A percentile compares a stretch with the other conserved stretches of the same genome.
These are phyloP conservation scores for Rhea americana DNA, from an alignment of 2,113 vertebrate species.

Conservation along the genomic window DNA sequence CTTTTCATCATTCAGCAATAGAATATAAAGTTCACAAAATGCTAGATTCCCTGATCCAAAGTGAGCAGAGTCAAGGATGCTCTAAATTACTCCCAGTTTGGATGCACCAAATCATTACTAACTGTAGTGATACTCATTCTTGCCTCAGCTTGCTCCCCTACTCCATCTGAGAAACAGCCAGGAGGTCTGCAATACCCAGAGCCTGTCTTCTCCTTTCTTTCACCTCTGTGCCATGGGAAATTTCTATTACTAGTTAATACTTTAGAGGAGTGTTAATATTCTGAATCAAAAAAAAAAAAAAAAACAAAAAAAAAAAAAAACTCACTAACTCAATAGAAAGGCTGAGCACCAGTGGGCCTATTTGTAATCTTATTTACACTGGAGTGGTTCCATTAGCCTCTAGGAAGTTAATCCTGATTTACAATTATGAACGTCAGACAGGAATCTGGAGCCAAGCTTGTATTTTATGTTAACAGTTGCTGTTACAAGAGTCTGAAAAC, in stretches of 20 bases:
- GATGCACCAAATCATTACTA: background rate
- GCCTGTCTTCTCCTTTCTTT: background rate
- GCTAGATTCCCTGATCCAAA: background rate
- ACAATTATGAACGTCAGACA: background rate
- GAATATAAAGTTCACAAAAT: fast-evolving
- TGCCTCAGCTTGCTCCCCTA: background rate
- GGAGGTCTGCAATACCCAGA: background rate
- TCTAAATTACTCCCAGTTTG: fast-evolving
- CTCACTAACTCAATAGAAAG: background rate
- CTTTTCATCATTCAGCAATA: background rate
- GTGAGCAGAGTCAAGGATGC: fast-evolving
- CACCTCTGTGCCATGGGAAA: background rate
- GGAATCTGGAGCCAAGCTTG: background rate
- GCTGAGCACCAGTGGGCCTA: background rate
- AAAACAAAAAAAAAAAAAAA: background rate
- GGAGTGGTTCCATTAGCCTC: background rate
- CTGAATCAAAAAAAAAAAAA: background rate
- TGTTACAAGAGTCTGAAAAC: background rate
- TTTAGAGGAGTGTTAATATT: fast-evolving
- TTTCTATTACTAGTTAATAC: background rate
- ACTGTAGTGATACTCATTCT: background rate
- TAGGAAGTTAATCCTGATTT: background rate
- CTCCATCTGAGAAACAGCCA: background rate
- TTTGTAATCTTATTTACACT: background rate
- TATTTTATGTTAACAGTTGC: background rate